These are phyloP conservation scores for Drosophila orosa DNA, from an alignment of 1,140 invertebrate species.

Conservation along the genomic window DNA sequence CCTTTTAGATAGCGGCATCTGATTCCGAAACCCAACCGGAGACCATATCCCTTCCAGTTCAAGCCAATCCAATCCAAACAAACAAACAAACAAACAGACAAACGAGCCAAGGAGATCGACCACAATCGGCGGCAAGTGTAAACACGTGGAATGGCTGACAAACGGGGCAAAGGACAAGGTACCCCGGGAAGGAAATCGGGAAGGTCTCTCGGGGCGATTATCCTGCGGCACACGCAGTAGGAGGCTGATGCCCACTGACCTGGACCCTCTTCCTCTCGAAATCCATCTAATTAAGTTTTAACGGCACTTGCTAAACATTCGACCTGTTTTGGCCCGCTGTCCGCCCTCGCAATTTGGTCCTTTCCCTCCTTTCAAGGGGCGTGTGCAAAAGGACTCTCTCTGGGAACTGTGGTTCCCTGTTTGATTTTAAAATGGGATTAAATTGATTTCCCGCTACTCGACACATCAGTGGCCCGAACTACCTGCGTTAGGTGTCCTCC, in stretches of 20 bases:
- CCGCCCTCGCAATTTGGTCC: conserved; percentile 8
- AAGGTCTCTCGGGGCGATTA: conserved; percentile 65
- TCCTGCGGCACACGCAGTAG: conserved; percentile 74
- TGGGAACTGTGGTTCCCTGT: conserved; percentile 47
- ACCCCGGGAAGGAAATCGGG: conserved; percentile 19
- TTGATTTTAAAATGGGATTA: conserved; percentile 78
- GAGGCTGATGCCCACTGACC: conserved; percentile 48
- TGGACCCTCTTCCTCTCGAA: conserved; percentile 35
- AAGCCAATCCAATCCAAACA: not conserved
- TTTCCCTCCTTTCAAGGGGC: conserved; percentile 39
- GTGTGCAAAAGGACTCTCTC: conserved; percentile 56
- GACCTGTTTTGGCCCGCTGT: conserved; percentile 26
- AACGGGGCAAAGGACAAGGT: conserved; percentile 21
- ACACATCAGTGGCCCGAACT: conserved; percentile 22
- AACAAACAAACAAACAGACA: conserved; percentile 21
- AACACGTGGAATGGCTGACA: conserved; percentile 66
- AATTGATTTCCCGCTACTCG: conserved; percentile 79
- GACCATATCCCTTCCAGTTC: conserved; percentile 14
- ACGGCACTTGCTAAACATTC: conserved; percentile 73
- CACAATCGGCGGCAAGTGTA: conserved; percentile 79
- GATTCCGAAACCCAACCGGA: conserved; percentile 7
- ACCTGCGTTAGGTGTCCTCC: conserved; percentile 25
- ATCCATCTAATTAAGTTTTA: conserved; percentile 80
- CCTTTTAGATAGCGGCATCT: conserved; percentile 69
- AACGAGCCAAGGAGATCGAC: conserved; percentile 32